phyloP scores from a whole-genome alignment of 2,797 vertebrate genomes.

The Enteromius mattozi region DNA sequence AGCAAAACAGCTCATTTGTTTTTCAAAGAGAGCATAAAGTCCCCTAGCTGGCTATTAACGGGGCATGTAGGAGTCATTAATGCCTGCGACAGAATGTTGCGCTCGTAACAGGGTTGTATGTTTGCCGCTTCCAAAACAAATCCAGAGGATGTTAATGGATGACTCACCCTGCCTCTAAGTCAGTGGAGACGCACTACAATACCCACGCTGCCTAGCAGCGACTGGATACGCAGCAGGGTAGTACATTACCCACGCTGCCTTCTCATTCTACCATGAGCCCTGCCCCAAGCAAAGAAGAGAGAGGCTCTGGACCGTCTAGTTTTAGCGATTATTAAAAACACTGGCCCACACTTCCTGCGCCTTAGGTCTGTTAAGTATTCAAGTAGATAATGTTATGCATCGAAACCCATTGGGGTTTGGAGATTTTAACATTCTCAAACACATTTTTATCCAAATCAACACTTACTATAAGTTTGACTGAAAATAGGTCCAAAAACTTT shows the following conservation, averaged over 20 bases:
- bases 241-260: conserved; percentile 53
- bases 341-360: conserved; percentile 22
- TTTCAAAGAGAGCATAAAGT: background rate
- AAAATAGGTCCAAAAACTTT: background rate
- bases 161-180: conserved; percentile 55
- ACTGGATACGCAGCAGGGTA: conserved; percentile 40
- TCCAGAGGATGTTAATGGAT: conserved; percentile 58
- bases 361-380: background rate
- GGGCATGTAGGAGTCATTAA: conserved; percentile 8
- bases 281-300: conserved; percentile 11
- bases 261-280: conserved; percentile 1
- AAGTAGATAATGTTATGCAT: background rate
- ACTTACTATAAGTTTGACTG: background rate
- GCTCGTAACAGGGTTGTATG: conserved; percentile 28
- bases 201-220: conserved; percentile 60
- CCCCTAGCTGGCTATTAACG: conserved; percentile 9
- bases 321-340: conserved; percentile 15
- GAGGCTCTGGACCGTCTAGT: conserved; percentile 22
- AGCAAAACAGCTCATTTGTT: conserved; percentile 23
- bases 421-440: conserved; percentile 1
- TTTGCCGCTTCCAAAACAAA: conserved; percentile 50
- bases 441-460: background rate
- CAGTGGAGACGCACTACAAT: conserved; percentile 52
- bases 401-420: background rate
- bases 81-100: conserved; percentile 36